Evolutionary conservation across 1,140 invertebrate species (phyloP), one percentile per base, ranked within the genome.

Genomic region (Polypedilum vanderplanki): DNA sequence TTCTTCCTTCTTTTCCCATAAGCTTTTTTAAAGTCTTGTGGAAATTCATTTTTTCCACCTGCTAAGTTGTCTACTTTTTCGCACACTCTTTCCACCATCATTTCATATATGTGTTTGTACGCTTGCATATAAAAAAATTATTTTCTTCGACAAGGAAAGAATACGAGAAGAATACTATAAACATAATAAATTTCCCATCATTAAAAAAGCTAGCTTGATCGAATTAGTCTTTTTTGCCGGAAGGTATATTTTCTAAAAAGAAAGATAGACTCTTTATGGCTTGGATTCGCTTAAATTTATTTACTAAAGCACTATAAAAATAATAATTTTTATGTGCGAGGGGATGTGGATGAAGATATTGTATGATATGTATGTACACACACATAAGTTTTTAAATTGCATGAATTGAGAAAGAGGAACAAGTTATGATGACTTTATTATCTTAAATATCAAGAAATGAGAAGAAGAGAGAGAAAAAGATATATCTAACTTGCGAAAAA

Each of bases 401-500:
- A 57, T 57, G 15, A 57, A 57, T 57, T 57, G 46, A 57, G 46
- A 57, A n/a, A 57, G 12, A n/a, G 46, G 46, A 57, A 57, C 46
- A 57, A 57, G 46, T 57, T 57, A 57, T 57, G 46, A 57, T 57
- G 46, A 57, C 46, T 57, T 57, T 46, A 46, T 57, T 57, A 15
- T 57, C 46, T 57, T 57, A 57, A 57, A n/a, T 57, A 57, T n/a
- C 46, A 15, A 57, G 46, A 57, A 33, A 33, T 33, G 5, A 33
- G 24, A 33, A 33, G 1, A 5, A 33, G 24, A 33, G 24, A 33
- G 24, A 33, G n/a, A n/a, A n/a, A n/a, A n/a, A 33, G 24, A 33
- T 33, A 33, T 33, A 57, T 57, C 12, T 57, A 15, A 15, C 12
- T 57, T 57, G 46, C 46, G 12, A 57, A 46, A 46, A 46, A 46